Base-by-base conservation (phyloP, 1,140 invertebrate genomes). In the Drosophila sp. region DNA sequence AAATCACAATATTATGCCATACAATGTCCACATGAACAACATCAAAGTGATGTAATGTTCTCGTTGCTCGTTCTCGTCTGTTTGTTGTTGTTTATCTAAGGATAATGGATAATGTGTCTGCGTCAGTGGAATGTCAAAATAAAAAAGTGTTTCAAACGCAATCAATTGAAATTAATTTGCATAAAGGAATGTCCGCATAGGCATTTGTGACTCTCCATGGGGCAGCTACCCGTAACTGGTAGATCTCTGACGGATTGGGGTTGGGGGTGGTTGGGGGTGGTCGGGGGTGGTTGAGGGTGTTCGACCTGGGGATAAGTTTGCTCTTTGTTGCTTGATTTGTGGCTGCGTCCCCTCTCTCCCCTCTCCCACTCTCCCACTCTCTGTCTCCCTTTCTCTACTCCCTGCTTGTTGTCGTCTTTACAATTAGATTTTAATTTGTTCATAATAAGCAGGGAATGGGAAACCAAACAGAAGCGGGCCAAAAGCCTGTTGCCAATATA, bases 81-180 rank as follows among this genome's bases (percentile, higher is more conserved):
- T 7, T 8, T 21, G 21, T n/a, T 54, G 54, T 51, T 75, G 76
- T 78, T 77, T 86, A 76, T 81, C 75, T 87, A 73, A 87, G 78
- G 61, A 87, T 77, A 76, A 66, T 80, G 70, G 64, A 70, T 77
- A 74, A 74, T 70, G 61, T 70, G 71, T 67, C 75, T 87, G 83
- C 62, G 64, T 70, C 79, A 66, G 64, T 45, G 79, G 79, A 87
- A 82, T 87, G 79, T 87, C 75, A 78, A 89, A 89, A 89, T 79
- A 89, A 86, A 86, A 86, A 86, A 86, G 65, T 86, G 72, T 79
- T 82, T 73, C 61, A 65, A 63, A 78, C 65, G 82, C 82, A 87
- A 87, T 87, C 83, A 87, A 87, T 87, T 89, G 82, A 87, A 87
- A 89, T 82, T 87, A 87, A 87, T 87, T 87, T 87, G 83, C 82